Evolutionary conservation across 2,888 invertebrate species (phyloP), one percentile per base, ranked within the genome.

Genomic region (Leucoptera coffeella): DNA sequence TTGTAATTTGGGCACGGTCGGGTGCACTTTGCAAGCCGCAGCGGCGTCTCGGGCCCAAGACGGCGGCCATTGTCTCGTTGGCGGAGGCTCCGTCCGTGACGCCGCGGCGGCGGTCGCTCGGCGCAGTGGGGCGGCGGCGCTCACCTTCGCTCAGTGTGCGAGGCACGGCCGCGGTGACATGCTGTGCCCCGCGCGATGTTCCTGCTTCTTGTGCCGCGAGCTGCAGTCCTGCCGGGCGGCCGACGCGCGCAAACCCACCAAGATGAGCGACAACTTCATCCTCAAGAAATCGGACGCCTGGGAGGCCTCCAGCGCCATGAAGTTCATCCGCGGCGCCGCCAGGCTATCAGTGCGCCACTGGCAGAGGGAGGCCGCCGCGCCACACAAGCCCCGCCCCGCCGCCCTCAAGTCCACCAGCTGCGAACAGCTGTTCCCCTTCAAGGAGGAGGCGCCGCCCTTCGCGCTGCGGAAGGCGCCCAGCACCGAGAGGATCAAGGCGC

Each of bases 141-240:
- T 24, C 30, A 10, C 32, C 26, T 25, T 23, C 25, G 19, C 32
- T 29, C 58, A 62, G 64, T 62, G 60, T 54, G 51, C 45, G 52
- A 56, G 57, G 47, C 52, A 54, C 64, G 45, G 43, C 45, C 50
- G 52, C 51, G 42, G 49, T 50, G 64, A 49, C 50, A 81, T 81
- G 81, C 77, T 75, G 67, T 83, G 83, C 64, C 72, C 75, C 43
- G 75, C 78, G 69, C 77, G 82, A 42, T 86, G 86, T 56, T 72
- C 72, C 40, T 86, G 86, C 59, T 77, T 81, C 46, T 71, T 86
- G 45, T 86, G 86, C 52, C 76, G 82, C 36, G 84, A 85, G 51
- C 57, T 85, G 40, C 78, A 75, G 41, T 77, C 76, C 39, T 79
- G 74, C 47, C 75, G 74, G 35, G 73, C 73, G 34, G 64, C 65